Evolutionary conservation across 2,888 invertebrate genomes (phyloP).

Genomic region (Limenitis camilla): DNA sequence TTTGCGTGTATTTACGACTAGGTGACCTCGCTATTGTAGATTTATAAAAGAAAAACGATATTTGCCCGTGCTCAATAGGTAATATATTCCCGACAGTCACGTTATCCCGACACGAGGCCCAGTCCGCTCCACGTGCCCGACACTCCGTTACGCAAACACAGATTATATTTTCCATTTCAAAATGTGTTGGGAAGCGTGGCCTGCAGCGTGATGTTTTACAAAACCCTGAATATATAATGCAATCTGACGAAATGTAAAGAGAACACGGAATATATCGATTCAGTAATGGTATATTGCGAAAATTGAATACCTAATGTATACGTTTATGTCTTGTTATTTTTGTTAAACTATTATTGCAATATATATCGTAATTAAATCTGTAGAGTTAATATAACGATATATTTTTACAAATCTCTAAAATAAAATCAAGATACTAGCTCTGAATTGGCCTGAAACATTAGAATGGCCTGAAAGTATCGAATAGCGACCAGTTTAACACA

Average conservation of each 20-base stretch:
- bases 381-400: too few species aligned
- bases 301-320: not conserved
- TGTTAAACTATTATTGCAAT: not conserved
- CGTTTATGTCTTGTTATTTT: not conserved
- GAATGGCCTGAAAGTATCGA: conserved; percentile 17
- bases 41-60: conserved; percentile 11
- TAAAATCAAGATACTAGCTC: too few species aligned
- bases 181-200: conserved; percentile 23
- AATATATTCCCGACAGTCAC: conserved; percentile 39
- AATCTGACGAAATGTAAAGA: conserved; percentile 7
- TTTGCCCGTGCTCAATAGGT: conserved; percentile 12
- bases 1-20: conserved; percentile 2
- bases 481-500: conserved; percentile 28
- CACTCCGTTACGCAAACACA: conserved; percentile 35
- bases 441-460: conserved; percentile 15
- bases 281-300: not conserved
- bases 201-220: conserved; percentile 12
- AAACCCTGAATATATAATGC: conserved; percentile 15
- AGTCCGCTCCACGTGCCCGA: conserved; percentile 23
- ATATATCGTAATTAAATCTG: not conserved
- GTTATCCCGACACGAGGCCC: conserved; percentile 49
- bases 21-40: conserved; percentile 9
- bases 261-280: not conserved
- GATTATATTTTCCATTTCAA: conserved; percentile 36
- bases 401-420: not conserved